Evolutionary conservation across 2,113 vertebrate species (phyloP).

Genomic region (Myrmecobius fasciatus): DNA sequence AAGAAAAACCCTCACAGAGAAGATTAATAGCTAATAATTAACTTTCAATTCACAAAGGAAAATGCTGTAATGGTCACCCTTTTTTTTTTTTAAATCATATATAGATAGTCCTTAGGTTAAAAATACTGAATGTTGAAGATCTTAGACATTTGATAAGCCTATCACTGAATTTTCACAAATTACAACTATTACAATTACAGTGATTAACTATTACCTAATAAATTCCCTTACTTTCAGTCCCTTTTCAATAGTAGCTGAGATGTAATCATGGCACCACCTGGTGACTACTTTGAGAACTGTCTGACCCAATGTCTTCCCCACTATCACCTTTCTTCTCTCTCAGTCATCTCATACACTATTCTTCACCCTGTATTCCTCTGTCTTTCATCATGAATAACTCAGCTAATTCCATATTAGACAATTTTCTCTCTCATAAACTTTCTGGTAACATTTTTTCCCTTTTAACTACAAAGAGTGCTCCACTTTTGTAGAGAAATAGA

Average conservation of each 20-base stretch:
- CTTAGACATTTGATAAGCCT: not conserved
- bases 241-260: not conserved
- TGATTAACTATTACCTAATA: not conserved
- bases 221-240: not conserved
- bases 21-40: not conserved
- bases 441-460: not conserved
- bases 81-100: not conserved
- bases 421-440: not conserved
- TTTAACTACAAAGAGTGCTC: not conserved
- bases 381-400: not conserved
- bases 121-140: not conserved
- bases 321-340: not conserved
- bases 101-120: not conserved
- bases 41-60: not conserved
- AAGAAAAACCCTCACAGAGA: not conserved
- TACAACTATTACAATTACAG: not conserved
- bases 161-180: not conserved
- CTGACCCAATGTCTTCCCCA: not conserved
- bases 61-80: not conserved
- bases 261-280: not conserved
- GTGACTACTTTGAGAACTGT: not conserved
- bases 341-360: not conserved
- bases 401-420: not conserved
- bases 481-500: not conserved
- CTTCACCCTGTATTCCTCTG: not conserved